Conservation (phyloP, 2,797 vertebrate genomes). For the Falco peregrinus region DNA sequence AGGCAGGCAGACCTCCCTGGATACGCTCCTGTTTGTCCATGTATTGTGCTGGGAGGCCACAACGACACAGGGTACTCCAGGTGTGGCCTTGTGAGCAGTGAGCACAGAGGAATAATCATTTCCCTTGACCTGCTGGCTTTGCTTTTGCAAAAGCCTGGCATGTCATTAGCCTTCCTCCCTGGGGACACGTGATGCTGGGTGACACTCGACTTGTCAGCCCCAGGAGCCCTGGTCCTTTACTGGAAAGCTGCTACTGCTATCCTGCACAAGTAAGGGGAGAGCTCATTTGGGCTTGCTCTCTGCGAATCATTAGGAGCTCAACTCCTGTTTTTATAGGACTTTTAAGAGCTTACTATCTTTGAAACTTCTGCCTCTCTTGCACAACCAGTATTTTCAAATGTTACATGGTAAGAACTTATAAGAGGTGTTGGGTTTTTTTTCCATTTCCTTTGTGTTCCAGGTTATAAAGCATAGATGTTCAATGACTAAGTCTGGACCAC, state of each 20-base stretch:
- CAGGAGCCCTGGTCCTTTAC: background rate
- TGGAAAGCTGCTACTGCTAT: background rate
- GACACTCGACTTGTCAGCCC: background rate
- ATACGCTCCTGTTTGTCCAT: background rate
- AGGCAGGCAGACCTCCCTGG: background rate
- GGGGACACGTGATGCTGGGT: background rate
- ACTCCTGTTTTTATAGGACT: background rate
- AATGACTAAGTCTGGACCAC: background rate
- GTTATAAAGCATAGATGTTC: background rate
- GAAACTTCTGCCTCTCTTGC: background rate
- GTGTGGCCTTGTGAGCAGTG: background rate
- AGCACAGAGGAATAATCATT: background rate
- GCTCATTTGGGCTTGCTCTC: background rate
- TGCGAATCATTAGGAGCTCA: background rate
- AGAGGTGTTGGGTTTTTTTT: rapidly evolving
- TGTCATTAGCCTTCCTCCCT: background rate
- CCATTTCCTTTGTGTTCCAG: background rate
- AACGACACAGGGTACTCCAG: background rate
- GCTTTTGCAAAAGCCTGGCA: background rate
- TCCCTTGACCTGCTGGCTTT: background rate
- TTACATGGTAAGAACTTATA: background rate
- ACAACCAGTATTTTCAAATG: background rate
- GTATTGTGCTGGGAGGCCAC: background rate
- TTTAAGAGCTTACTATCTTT: background rate
- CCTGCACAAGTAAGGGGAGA: background rate